These are phyloP conservation scores for Leptinotarsa lineolata DNA, from an alignment of 1,140 invertebrate genomes.

Conservation along the genomic window DNA sequence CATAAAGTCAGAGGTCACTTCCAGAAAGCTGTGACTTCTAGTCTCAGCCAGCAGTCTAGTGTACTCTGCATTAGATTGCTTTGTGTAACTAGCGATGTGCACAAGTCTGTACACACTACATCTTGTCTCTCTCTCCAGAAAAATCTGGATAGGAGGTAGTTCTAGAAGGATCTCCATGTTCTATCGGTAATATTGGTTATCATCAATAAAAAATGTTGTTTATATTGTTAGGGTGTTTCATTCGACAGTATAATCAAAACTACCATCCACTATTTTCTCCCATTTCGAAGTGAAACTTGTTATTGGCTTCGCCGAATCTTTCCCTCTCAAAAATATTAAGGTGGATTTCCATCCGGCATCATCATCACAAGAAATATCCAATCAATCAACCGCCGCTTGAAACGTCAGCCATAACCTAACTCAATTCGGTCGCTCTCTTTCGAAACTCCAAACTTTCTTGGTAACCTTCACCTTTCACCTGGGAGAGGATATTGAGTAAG, in stretches of 20 bases:
- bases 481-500: constrained; percentile 18
- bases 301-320: neutral
- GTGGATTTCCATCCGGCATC: neutral
- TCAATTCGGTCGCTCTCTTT: constrained; percentile 16
- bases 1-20: no score
- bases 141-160: no score
- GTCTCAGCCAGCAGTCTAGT: no score
- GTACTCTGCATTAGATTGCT: no score
- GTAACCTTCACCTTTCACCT: constrained; percentile 25
- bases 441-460: constrained; percentile 19
- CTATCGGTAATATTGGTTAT: no score
- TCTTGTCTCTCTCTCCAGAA: no score
- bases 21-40: no score
- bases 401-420: constrained; percentile 13
- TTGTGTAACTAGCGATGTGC: no score
- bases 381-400: neutral
- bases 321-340: neutral
- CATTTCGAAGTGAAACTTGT: neutral
- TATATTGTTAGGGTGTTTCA: no score
- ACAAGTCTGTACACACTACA: no score
- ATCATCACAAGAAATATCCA: neutral
- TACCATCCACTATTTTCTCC: neutral
- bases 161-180: no score
- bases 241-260: neutral
- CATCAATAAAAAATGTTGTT: no score